Evolutionary conservation across 2,888 invertebrate species (phyloP).

Genomic region (Phaedon cochleariae): DNA sequence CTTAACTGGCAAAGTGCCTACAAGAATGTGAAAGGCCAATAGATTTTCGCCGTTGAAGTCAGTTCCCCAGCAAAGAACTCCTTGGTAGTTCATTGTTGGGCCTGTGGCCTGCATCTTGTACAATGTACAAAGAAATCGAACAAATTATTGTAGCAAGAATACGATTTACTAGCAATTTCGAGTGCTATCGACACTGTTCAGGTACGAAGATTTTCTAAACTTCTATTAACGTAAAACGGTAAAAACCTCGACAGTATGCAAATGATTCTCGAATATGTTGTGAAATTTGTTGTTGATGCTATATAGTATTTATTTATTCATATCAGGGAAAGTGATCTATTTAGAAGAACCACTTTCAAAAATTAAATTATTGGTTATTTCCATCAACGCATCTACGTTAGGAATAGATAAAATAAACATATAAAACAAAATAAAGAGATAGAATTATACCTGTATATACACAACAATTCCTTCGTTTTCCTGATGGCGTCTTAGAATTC

Average conservation of each 20-base stretch:
- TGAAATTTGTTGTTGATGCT: neutral
- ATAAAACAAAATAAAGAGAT: too few species aligned
- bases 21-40: too few species aligned
- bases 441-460: too few species aligned
- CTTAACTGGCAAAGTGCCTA: too few species aligned
- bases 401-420: too few species aligned
- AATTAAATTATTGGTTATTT: neutral
- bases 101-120: too few species aligned
- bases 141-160: neutral
- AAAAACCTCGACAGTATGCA: neutral
- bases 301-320: neutral
- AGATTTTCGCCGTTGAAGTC: too few species aligned
- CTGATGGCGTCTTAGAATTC: too few species aligned
- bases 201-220: neutral
- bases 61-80: too few species aligned
- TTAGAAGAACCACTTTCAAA: conserved; percentile 11
- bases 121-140: neutral
- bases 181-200: neutral
- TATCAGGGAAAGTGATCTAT: conserved; percentile 17
- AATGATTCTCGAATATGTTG: neutral
- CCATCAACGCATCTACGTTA: neutral
- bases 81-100: too few species aligned
- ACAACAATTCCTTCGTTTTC: too few species aligned
- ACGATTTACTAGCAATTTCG: neutral
- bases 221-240: neutral